Conservation (phyloP, 2,113 vertebrate species). For the Nycticryphes semicollaris region DNA sequence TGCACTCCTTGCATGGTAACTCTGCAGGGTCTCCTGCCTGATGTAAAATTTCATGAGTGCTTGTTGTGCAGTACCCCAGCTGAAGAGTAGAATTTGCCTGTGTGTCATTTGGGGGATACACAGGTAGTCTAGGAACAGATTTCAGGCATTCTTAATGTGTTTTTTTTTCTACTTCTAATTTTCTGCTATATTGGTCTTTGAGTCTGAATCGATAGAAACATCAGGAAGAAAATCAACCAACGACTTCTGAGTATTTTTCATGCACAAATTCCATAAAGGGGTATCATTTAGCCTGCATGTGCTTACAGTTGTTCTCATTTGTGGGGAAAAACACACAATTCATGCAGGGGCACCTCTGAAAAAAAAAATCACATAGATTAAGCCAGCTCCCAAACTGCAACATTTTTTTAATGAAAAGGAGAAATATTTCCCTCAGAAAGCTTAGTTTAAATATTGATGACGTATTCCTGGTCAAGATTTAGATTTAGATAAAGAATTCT, state of each 20-base stretch:
- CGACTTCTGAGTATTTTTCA: not conserved
- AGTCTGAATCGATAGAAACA: not conserved
- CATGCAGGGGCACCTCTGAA: not conserved
- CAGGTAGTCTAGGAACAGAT: not conserved
- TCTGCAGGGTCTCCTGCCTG: not conserved
- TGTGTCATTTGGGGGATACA: not conserved
- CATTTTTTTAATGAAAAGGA: not conserved
- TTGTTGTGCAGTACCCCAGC: not conserved
- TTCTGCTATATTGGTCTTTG: not conserved
- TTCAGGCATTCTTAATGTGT: not conserved
- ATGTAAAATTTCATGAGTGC: not conserved
- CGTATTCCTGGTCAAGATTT: not conserved
- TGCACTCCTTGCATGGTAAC: not conserved
- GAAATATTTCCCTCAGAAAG: not conserved
- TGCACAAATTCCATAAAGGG: not conserved
- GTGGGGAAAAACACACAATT: slow-evolving; percentile 13
- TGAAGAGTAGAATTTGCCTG: not conserved
- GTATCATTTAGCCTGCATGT: not conserved
- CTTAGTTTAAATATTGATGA: not conserved
- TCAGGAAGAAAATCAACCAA: not conserved
- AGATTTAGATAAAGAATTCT: not conserved
- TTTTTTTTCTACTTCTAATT: not conserved
- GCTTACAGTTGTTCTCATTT: not conserved
- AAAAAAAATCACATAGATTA: not conserved
- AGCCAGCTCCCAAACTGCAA: not conserved